phyloP scores from a whole-genome alignment of 2,888 invertebrate species.

The Euplagia quadripunctaria region DNA sequence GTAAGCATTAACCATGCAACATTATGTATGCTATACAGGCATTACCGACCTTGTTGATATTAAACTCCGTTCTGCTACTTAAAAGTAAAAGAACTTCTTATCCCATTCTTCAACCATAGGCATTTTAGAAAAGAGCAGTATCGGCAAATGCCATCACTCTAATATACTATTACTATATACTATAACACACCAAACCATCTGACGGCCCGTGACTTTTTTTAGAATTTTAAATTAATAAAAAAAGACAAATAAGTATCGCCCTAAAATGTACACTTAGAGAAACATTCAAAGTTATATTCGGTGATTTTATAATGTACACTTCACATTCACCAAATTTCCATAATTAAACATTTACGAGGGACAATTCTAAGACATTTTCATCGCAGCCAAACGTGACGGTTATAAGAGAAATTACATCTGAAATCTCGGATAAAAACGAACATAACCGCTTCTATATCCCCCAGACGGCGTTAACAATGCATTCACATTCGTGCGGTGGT shows the following conservation, averaged over 20 bases:
- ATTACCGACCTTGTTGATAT: no score
- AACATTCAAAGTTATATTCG: slow-evolving; percentile 12
- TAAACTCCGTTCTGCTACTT: no score
- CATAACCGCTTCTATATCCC: slow-evolving; percentile 22
- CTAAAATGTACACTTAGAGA: slow-evolving; percentile 1
- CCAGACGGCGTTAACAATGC: slow-evolving; percentile 45
- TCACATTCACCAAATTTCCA: slow-evolving; percentile 25
- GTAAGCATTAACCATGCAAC: no score
- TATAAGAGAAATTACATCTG: slow-evolving; percentile 36
- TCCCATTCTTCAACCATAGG: no score
- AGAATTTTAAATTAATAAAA: neutral
- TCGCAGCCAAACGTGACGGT: slow-evolving; percentile 29
- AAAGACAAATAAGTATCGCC: neutral
- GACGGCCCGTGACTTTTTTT: no score
- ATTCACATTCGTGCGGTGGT: slow-evolving; percentile 40
- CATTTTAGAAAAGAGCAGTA: no score
- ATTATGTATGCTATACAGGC: no score
- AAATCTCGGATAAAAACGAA: slow-evolving; percentile 40
- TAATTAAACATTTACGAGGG: slow-evolving; percentile 40
- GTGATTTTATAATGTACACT: slow-evolving; percentile 3
- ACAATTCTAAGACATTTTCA: slow-evolving; percentile 21
- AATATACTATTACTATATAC: no score
- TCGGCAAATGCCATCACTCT: no score
- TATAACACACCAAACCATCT: no score
- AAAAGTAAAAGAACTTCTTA: no score